Percentiles rank a stretch among this genome's conserved stretches.
Evolutionary conservation across 1,140 invertebrate genomes (phyloP).

Genomic region (Anastrepha obliqua): DNA sequence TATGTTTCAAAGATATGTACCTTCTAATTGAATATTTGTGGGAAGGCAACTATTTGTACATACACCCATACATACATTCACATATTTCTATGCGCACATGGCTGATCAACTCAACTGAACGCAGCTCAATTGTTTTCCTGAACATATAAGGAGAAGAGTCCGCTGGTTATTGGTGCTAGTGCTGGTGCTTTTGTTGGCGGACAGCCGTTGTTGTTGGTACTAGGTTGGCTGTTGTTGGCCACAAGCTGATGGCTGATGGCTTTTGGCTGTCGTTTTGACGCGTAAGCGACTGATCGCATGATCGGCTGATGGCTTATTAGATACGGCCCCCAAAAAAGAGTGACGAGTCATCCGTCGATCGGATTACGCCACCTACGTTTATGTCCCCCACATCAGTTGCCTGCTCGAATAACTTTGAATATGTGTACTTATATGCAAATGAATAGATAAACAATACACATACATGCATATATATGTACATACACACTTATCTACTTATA

Average conservation of each 20-base stretch:
- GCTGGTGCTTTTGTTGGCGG: background rate
- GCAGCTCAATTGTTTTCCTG: constrained; percentile 40
- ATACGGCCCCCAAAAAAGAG: constrained; percentile 44
- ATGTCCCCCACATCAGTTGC: constrained; percentile 25
- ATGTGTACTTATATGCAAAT: background rate
- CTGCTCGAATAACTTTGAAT: background rate
- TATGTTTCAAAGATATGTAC: background rate
- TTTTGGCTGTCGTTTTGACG: constrained; percentile 45
- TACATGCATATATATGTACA: background rate
- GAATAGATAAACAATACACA: background rate
- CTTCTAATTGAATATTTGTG: constrained; percentile 45
- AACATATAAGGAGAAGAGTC: constrained; percentile 47
- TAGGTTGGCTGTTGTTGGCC: background rate
- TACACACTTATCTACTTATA: background rate
- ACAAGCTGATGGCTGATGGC: constrained; percentile 1
- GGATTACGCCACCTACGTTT: constrained; percentile 46
- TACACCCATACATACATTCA: background rate
- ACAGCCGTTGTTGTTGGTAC: constrained; percentile 6
- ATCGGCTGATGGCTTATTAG: constrained; percentile 49
- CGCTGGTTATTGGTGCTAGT: background rate
- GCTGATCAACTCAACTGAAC: background rate
- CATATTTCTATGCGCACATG: background rate
- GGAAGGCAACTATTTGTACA: background rate
- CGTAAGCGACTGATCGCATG: constrained; percentile 35
- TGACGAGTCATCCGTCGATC: constrained; percentile 50